phyloP scores from a whole-genome alignment of 1,140 invertebrate species.

The Drosophila willistoni region DNA sequence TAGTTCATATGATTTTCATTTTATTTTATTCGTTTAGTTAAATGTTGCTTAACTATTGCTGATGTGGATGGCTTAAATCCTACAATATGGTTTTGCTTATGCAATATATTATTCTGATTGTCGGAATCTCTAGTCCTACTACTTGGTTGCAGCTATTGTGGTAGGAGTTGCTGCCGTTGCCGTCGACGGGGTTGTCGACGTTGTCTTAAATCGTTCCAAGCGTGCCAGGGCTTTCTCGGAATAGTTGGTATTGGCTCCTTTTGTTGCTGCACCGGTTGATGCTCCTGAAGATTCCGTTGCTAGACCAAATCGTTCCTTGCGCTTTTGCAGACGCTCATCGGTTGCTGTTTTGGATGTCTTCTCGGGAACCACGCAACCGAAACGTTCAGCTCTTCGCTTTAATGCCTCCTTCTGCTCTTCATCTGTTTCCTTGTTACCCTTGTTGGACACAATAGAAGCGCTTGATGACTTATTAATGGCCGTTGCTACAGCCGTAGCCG shows the following conservation, averaged over 20 bases:
- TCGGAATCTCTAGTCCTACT: neutral
- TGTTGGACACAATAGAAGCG: conserved; percentile 54
- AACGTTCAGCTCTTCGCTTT: conserved; percentile 90
- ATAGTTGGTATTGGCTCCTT: conserved; percentile 54
- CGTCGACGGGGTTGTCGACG: conserved; percentile 5
- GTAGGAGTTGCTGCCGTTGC: conserved; percentile 16
- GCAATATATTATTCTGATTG: neutral
- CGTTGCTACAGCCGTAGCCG: conserved; percentile 12
- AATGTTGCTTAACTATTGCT: conserved; percentile 37
- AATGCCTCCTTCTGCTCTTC: conserved; percentile 86
- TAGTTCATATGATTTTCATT: neutral
- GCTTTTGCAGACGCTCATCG: conserved; percentile 88
- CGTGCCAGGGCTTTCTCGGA: conserved; percentile 77
- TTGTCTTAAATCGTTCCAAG: conserved; percentile 75
- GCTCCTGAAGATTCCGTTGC: conserved; percentile 36
- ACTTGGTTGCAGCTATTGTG: neutral
- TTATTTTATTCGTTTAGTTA: conserved; percentile 36
- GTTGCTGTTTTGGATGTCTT: conserved; percentile 87
- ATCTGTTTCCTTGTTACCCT: conserved; percentile 69
- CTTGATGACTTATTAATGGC: conserved; percentile 85
- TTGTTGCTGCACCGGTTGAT: conserved; percentile 28
- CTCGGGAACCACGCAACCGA: conserved; percentile 89
- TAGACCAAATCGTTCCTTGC: conserved; percentile 88
- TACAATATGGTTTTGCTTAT: conserved; percentile 36
- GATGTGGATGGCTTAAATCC: conserved; percentile 26